Evolutionary conservation across 2,797 vertebrate genomes (phyloP), one percentile per base, ranked within the genome.

Genomic region (Steatocranus sp.): DNA sequence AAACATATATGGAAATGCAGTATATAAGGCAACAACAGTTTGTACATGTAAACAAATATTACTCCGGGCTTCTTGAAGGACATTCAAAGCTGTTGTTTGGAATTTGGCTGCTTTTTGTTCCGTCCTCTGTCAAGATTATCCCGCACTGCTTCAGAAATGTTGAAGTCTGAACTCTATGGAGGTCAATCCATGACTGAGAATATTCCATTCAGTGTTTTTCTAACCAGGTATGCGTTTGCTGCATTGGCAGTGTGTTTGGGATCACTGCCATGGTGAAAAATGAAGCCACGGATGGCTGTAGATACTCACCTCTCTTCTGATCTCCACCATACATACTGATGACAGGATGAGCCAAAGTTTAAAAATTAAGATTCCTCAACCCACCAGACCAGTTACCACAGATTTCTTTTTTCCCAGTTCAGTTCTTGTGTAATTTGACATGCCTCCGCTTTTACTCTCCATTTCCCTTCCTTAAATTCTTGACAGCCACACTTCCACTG

Each of bases 1-100:
- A 70, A 70, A 43, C 63, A 7, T 17, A 27, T 11, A 7, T 70
- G 63, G 38, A 27, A 70, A 43, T 70, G 3, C 23, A 11, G 6
- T 43, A 1, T 27, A 46, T 27, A 18, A 70, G 14, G 38, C 38
- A 68, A 43, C 36, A 68, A 0, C 8, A 68, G 38, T 27, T 68
- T 27, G 9, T 27, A 4, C 7, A 41, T 41, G 36, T 68, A 17
- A 5, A 1, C 0, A 1, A 1, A 43, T 27, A 70, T 17, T 46
- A 27, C 66, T 11, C 38, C 15, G 0, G 38, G 23, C 14, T 46
- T 70, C 2, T 70, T 46, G 38, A 46, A 46, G 66, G 38, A 25
- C 38, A 18, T 46, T 46, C 20, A 68, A 68, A 68, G 38, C 8
- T 68, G 3, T 68, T 25, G 20, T 68, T 68, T 68, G 63, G 20